A percentile compares a stretch with the other conserved stretches of the same genome.
These are phyloP conservation scores for Epinotia brunnichana DNA, from an alignment of 2,888 invertebrate species.

Conservation along the genomic window DNA sequence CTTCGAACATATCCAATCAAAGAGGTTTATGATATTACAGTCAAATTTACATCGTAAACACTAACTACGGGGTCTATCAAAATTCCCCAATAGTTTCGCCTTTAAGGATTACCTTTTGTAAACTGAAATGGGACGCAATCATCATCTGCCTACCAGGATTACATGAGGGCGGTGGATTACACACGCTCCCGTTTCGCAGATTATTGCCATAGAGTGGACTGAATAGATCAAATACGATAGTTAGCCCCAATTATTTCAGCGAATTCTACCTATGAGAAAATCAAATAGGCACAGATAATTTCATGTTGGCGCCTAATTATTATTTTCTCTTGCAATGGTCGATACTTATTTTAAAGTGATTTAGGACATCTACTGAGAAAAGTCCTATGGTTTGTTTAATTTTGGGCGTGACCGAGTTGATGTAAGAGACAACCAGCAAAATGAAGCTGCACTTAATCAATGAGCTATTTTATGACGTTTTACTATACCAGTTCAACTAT, in stretches of 20 bases:
- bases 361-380: not conserved
- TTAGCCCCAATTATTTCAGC: not conserved
- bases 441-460: not conserved
- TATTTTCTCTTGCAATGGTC: not conserved
- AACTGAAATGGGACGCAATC: constrained; percentile 82
- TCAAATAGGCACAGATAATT: not conserved
- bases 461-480: not conserved
- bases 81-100: constrained; percentile 78
- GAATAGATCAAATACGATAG: not conserved
- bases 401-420: not conserved
- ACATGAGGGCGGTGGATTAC: constrained; percentile 69
- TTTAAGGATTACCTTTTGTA: constrained; percentile 83
- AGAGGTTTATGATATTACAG: constrained; percentile 81
- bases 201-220: constrained; percentile 41
- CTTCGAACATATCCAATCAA: constrained; percentile 75
- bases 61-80: constrained; percentile 66
- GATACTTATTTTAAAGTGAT: not conserved
- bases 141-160: constrained; percentile 80
- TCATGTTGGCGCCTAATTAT: not conserved
- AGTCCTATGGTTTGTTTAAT: not conserved
- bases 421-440: not conserved
- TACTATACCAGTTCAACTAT: not conserved
- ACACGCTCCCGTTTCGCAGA: constrained; percentile 51
- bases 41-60: constrained; percentile 83
- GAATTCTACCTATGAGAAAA: constrained; percentile 1